Evolutionary conservation across 2,113 vertebrate genomes (phyloP), one percentile per base, ranked within the genome.

Genomic region (Chionomys nivalis): DNA sequence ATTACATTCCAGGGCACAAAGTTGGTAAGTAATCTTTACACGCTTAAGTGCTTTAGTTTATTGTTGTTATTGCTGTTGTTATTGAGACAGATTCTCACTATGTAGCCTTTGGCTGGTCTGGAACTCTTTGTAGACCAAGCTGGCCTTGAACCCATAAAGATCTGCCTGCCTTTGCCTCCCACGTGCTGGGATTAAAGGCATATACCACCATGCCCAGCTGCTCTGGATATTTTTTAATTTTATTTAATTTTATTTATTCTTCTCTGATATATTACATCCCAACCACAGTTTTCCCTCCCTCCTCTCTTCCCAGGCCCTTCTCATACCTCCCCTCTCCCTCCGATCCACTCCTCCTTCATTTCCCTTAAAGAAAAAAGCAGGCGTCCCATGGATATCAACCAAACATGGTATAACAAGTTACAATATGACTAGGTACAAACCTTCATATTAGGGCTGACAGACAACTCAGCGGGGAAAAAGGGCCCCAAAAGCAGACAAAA

Each of bases 21-120:
- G 91, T 89, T 96, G 98, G 98, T 99, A 98, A 98, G 97, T 97
- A 95, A 82, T 83, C 42, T 94, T 85, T 61, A 14, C 28, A 36
- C 39, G 87, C 7, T 76, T 75, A 72, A 70, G 58, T 36, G 12
- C n/a, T 89, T 55, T 92, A 72, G 90, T 61, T 61, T 61, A 26
- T 42, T 82, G 36, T 61, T 81, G 14, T 8, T 79, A 36, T 73
- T 11, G 12, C 11, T 14, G 8, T 55, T 12, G 31, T 55, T n/a
- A n/a, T 24, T 17, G 58, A 42, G 24, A 42, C 36, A 83, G 24
- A 83, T 28, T 42, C 36, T 63, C n/a, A 42, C 55, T 42, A 26
- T 63, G 11, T 63, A 42, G 24, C n/a, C n/a, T 65, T 58, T 63
- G 24, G 58, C 81, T 83, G 24, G 24, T 83, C 58, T 83, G 58